These are phyloP conservation scores for Aproaerema taeniolella DNA, from an alignment of 2,888 invertebrate species.

Conservation along the genomic window DNA sequence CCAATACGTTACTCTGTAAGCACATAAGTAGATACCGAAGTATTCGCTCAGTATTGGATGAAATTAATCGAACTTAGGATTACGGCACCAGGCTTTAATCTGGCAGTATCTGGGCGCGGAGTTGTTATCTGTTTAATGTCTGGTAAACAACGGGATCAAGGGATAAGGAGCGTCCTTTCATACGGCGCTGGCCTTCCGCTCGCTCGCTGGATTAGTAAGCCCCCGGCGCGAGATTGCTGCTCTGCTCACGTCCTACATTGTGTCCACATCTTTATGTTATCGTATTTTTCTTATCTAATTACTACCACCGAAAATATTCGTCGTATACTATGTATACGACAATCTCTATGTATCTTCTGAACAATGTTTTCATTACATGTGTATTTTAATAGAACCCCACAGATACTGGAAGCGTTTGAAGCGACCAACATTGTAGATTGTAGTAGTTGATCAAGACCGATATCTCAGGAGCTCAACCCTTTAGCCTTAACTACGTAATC, in stretches of 20 bases:
- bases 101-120: constrained; percentile 73
- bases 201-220: constrained; percentile 64
- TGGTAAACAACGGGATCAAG: constrained; percentile 79
- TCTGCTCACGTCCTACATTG: constrained; percentile 47
- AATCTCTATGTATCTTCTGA: too few relatives aligned
- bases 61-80: constrained; percentile 76
- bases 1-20: too few relatives aligned
- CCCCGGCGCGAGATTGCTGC: constrained; percentile 57
- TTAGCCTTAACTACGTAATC: constrained; percentile 48
- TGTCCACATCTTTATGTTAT: constrained; percentile 28
- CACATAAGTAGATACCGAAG: too few relatives aligned
- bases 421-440: too few relatives aligned
- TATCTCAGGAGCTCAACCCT: constrained; percentile 30
- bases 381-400: too few relatives aligned
- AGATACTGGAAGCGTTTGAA: not conserved
- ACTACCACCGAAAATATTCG: too few relatives aligned
- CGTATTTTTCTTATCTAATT: too few relatives aligned
- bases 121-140: constrained; percentile 79
- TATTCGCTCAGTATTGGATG: constrained; percentile 68
- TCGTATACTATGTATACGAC: too few relatives aligned
- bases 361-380: too few relatives aligned
- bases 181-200: constrained; percentile 67
- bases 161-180: constrained; percentile 75
- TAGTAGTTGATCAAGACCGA: constrained; percentile 11
- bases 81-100: constrained; percentile 68